Base-by-base conservation (phyloP, 2,888 invertebrate genomes). In the Eupithecia subumbrata region DNA sequence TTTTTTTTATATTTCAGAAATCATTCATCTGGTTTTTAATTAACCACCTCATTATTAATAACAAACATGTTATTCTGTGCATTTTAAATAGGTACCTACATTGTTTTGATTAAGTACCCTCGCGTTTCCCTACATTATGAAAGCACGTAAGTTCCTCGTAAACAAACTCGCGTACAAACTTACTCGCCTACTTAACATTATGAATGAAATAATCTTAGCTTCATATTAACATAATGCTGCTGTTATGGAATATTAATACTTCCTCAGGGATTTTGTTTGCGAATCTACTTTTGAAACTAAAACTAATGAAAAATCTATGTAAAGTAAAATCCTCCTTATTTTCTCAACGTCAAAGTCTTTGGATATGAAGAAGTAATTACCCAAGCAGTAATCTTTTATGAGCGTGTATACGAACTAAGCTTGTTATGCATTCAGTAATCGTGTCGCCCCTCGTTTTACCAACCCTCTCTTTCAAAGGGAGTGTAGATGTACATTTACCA, bases 401-500 rank as follows among this genome's bases (percentile, higher is more conserved):
- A 77, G 74, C 73, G 76, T 69, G 74, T 74, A 71, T 78, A 82
- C 77, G 72, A 79, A 77, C 75, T 76, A 70, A 73, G 75, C 84
- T 84, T 83, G 83, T 86, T 87, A 85, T 84, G 83, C 85, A 87
- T 85, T 83, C 82, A 77, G 81, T 84, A 84, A 86, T 85, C 87
- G 83, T 81, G 76, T 77, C 69, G 69, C 79, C 81, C 80, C 80
- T 76, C 69, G 74, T 77, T 67, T 43, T 68, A 43, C 8, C 40
- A 68, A 68, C 68, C 40, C 68, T 68, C 68, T 25, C 68, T 43
- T 68, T 68, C 22, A 68, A 68, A 68, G 68, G 43, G 43, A 45
- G 66, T 34, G 66, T 67, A 40, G 66, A 34, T 67, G 45, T 43
- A 68, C 68, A 68, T 68, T 68, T 68, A 68, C 69, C 52, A 69